These are phyloP conservation scores for Ormyrus rosae DNA, from an alignment of 2,888 invertebrate genomes.

Conservation along the genomic window DNA sequence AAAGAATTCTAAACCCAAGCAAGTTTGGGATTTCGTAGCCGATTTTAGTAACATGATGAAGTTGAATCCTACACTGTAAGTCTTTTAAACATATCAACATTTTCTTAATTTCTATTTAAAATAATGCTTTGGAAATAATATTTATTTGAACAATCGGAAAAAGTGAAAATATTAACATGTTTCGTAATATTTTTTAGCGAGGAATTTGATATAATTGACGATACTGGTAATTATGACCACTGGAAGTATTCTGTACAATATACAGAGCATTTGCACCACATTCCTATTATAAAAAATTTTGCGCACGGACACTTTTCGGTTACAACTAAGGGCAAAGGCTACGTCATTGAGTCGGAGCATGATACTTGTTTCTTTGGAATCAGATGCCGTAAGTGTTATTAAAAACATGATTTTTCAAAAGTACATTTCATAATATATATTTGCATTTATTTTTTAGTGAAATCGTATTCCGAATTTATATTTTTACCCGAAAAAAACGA, in stretches of 20 bases:
- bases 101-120: conserved; percentile 1
- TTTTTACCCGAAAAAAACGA: conserved; percentile 77
- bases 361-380: conserved; percentile 81
- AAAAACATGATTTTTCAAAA: not conserved
- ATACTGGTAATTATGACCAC: conserved; percentile 82
- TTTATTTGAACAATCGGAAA: not conserved
- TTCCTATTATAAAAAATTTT: conserved; percentile 80
- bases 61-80: conserved; percentile 86
- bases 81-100: conserved; percentile 58
- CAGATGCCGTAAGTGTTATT: conserved; percentile 79
- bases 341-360: conserved; percentile 80
- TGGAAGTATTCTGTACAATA: conserved; percentile 84
- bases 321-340: conserved; percentile 76
- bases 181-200: conserved; percentile 74
- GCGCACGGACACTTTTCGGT: conserved; percentile 80
- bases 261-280: conserved; percentile 80
- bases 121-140: conserved; percentile 16
- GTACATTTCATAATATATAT: not conserved
- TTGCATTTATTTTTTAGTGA: conserved; percentile 76
- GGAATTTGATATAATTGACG: conserved; percentile 80
- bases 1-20: conserved; percentile 78
- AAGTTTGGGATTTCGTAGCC: conserved; percentile 85
- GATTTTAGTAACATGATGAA: conserved; percentile 85
- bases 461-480: conserved; percentile 80
- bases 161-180: conserved; percentile 12